These are phyloP conservation scores for Spilogale gracilis DNA, from an alignment of 2,113 vertebrate genomes.

Conservation along the genomic window DNA sequence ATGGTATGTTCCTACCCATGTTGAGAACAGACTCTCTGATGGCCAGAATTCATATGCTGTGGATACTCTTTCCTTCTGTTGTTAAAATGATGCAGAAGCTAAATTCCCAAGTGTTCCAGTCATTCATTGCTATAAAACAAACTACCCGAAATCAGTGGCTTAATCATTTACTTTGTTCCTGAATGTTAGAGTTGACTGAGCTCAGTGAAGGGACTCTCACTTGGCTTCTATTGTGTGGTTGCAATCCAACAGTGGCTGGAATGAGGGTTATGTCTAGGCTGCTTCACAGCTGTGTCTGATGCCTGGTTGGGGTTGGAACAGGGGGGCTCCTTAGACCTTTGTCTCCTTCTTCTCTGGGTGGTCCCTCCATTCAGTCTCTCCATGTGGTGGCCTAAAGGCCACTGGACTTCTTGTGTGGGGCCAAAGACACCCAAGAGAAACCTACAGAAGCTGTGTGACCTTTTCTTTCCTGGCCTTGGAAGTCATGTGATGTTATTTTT, in stretches of 20 bases:
- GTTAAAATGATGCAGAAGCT: neutral
- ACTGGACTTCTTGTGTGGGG: neutral
- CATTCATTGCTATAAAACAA: neutral
- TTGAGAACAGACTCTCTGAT: neutral
- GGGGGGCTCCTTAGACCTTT: neutral
- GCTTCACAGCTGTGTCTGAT: neutral
- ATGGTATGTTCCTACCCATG: neutral
- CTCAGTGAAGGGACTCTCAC: neutral
- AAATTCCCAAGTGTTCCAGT: neutral
- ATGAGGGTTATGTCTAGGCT: neutral
- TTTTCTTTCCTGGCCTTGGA: neutral
- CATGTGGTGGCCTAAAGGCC: neutral
- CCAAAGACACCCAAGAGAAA: neutral
- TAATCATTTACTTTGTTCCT: neutral
- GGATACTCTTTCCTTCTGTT: neutral
- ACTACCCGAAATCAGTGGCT: neutral
- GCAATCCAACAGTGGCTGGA: fast-evolving
- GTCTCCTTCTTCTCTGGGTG: neutral
- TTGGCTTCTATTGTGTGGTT: too few relatives aligned
- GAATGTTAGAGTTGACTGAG: neutral
- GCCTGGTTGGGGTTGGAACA: neutral
- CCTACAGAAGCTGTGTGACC: neutral
- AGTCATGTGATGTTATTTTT: neutral
- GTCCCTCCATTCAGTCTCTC: neutral
- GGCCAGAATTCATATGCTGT: neutral